Percentiles rank a stretch among this genome's conserved stretches.
Evolutionary conservation across 2,797 vertebrate species (phyloP).

Genomic region (Lagocephalus sceleratus): DNA sequence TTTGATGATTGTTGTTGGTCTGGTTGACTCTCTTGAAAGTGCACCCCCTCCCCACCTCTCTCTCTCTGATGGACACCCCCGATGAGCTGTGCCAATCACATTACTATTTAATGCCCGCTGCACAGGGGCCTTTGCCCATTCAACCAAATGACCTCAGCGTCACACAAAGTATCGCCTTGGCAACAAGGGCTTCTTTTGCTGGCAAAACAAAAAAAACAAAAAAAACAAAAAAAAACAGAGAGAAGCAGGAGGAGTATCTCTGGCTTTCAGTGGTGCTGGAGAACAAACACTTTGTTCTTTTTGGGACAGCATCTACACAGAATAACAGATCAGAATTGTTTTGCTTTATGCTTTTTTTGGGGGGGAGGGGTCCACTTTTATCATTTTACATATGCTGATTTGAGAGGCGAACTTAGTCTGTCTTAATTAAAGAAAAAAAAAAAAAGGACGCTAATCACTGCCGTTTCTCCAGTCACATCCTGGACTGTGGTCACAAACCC

Average conservation of each 20-base stretch:
- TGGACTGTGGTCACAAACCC: background rate
- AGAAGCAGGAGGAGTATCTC: conserved; percentile 24
- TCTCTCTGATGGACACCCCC: too few species aligned
- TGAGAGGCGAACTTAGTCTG: too few species aligned
- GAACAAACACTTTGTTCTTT: conserved; percentile 34
- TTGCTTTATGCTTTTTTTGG: background rate
- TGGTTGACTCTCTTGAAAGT: too few species aligned
- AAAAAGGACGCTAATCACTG: too few species aligned
- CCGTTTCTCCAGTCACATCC: conserved; percentile 4
- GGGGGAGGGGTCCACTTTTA: conserved; percentile 4
- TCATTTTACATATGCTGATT: conserved; percentile 1
- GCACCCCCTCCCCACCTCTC: too few species aligned
- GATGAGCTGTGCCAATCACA: conserved; percentile 14
- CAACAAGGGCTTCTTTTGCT: conserved; percentile 17
- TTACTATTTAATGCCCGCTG: conserved; percentile 12
- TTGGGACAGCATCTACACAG: background rate
- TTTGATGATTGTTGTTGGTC: too few species aligned
- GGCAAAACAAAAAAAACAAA: conserved; percentile 21
- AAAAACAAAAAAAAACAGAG: conserved; percentile 22
- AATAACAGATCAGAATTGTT: background rate
- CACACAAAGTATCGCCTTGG: conserved; percentile 11
- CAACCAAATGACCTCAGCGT: conserved; percentile 2
- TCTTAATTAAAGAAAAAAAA: too few species aligned
- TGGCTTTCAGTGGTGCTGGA: conserved; percentile 12
- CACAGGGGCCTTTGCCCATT: conserved; percentile 5